These are phyloP conservation scores for Actinemys pallida DNA, from an alignment of 2,113 vertebrate species.

Conservation along the genomic window DNA sequence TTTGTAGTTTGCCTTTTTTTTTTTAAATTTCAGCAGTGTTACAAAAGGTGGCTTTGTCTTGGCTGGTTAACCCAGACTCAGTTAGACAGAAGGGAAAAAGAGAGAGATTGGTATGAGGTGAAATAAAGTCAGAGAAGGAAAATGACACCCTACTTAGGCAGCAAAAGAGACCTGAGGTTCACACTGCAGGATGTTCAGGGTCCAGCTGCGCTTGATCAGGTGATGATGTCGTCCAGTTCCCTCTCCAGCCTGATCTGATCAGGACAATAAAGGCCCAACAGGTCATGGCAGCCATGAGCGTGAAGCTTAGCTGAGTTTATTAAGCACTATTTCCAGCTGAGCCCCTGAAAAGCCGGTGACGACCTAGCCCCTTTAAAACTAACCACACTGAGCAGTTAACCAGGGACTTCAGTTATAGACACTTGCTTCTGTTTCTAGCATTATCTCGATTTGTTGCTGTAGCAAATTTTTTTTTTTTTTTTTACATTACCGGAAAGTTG, in stretches of 20 bases:
- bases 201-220: neutral
- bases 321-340: neutral
- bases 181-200: fast-evolving
- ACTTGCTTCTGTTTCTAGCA: neutral
- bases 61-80: neutral
- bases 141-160: neutral
- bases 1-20: too few species aligned
- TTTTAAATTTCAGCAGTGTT: fast-evolving
- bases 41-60: neutral
- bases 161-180: neutral
- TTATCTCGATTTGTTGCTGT: neutral
- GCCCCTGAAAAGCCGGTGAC: neutral
- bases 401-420: neutral
- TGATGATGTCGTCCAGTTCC: too few species aligned
- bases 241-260: neutral
- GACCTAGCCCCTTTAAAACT: neutral
- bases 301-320: neutral
- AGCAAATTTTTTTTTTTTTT: neutral
- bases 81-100: too few species aligned
- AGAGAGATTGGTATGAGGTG: neutral
- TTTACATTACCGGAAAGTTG: neutral
- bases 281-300: neutral
- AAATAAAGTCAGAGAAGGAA: fast-evolving
- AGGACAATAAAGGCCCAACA: neutral
- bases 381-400: neutral